Base-by-base conservation (phyloP, 2,113 vertebrate species). In the Passer domesticus region DNA sequence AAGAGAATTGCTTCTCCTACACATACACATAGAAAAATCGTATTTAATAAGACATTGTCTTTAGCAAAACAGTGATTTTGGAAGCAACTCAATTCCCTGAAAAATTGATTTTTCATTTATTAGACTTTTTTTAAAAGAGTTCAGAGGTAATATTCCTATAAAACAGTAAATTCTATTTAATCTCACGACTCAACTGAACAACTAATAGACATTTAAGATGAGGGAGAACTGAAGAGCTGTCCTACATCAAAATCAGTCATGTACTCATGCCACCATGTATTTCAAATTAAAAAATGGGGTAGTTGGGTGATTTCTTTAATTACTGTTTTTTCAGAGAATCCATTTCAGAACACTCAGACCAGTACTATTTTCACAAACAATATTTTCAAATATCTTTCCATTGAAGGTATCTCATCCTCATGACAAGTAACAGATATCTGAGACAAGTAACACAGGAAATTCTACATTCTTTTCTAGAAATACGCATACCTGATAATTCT, bases 341-440 rank as follows among this genome's bases (percentile, higher is more conserved):
- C 35, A 43, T 35, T 58, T 87, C 69, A 79, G 87, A 91, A 85
- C 68, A 74, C 25, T 79, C 47, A 69, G 53, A 95, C 67, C 59
- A 69, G 41, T 50, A 76, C 16, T 91, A 43, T 95, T 97, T 89
- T 95, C 66, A 92, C 13, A 89, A 90, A 91, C 35, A 91, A 59
- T 88, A 92, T 95, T 94, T 94, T 94, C 64, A 95, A 89, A 31
- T 92, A 87, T 44, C 74, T 89, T 95, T 75, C 70, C 28, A 90
- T 41, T 86, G 56, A 83, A 78, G 23, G 74, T 67, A 87, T 5
- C 18, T 68, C 11, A 76, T 83, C 7, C 41, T 14, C 35, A 41
- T 73, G 58, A 53, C 18, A 76, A 66, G 63, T 49, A 88, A 87
- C 23, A 41, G 63, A 62, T 31, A 62, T 53, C 46, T 41, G 49